Evolutionary conservation across 2,888 invertebrate species (phyloP).

Genomic region (Cephalotes varians): DNA sequence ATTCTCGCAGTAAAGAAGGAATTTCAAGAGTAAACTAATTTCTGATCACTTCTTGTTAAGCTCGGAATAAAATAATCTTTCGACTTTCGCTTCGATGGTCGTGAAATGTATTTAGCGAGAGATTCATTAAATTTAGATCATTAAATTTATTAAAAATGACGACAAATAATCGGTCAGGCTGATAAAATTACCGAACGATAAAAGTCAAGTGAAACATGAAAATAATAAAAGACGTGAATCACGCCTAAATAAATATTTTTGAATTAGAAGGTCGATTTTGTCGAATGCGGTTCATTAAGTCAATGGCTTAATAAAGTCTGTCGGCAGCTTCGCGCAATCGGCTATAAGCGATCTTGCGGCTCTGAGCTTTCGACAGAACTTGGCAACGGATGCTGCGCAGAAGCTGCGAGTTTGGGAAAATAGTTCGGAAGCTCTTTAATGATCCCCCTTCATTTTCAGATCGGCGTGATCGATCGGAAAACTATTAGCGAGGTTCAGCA

Average conservation of each 20-base stretch:
- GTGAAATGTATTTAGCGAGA: slow-evolving; percentile 4
- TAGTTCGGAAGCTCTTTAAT: slow-evolving; percentile 69
- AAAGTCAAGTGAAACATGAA: background rate
- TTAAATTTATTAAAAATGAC: background rate
- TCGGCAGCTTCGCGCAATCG: slow-evolving; percentile 34
- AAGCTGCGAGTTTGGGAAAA: slow-evolving; percentile 57
- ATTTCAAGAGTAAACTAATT: background rate
- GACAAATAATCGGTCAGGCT: background rate
- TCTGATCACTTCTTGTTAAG: slow-evolving; percentile 48
- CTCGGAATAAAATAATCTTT: slow-evolving; percentile 33
- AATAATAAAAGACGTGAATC: background rate
- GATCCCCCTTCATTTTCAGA: slow-evolving; percentile 66
- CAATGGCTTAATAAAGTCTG: slow-evolving; percentile 61
- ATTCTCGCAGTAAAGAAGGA: slow-evolving; percentile 21
- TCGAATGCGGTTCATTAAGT: slow-evolving; percentile 63
- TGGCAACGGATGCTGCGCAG: slow-evolving; percentile 21
- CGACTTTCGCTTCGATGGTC: background rate
- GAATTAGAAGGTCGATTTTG: background rate
- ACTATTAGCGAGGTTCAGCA: slow-evolving; percentile 62
- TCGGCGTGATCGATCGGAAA: slow-evolving; percentile 63
- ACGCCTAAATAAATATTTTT: background rate
- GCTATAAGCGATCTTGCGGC: slow-evolving; percentile 58
- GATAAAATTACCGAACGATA: background rate
- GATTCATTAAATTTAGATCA: too few species aligned
- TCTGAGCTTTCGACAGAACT: slow-evolving; percentile 26